Evolutionary conservation across 2,113 vertebrate species (phyloP).

Genomic region (Ptilorrhoa leucosticta): DNA sequence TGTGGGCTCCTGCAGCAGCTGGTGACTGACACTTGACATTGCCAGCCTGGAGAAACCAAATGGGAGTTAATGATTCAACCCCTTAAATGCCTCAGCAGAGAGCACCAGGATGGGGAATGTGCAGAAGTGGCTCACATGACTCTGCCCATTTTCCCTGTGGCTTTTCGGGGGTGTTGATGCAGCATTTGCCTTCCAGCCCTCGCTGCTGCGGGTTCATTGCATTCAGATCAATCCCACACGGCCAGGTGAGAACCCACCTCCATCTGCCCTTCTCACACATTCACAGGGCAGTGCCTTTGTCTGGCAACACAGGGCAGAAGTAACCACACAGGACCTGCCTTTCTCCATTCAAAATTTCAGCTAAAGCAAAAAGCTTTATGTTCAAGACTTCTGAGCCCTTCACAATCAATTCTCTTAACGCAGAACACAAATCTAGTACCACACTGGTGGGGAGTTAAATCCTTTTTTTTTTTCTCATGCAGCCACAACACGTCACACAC

Average conservation of each 20-base stretch:
- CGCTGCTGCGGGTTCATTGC: background rate
- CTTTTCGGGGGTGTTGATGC: background rate
- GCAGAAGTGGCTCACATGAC: slow-evolving; percentile 35
- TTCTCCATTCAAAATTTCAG: background rate
- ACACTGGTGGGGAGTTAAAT: background rate
- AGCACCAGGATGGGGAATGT: background rate
- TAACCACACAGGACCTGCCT: background rate
- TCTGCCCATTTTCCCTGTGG: background rate
- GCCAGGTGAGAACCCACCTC: background rate
- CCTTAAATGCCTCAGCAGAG: background rate
- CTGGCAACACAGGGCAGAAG: background rate
- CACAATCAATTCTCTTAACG: background rate
- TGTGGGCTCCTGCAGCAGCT: background rate
- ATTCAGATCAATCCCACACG: background rate
- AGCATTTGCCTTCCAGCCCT: background rate
- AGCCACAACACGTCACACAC: background rate
- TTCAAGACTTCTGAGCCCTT: background rate
- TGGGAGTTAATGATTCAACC: slow-evolving; percentile 58
- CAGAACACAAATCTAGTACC: background rate
- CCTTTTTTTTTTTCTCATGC: background rate
- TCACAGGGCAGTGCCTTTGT: background rate
- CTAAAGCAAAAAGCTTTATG: background rate
- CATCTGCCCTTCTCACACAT: background rate
- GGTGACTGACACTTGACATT: slow-evolving; percentile 28
- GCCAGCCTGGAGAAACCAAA: background rate